Evolutionary conservation across 1,140 invertebrate species (phyloP).

Genomic region (Pollicipes pollicipes): DNA sequence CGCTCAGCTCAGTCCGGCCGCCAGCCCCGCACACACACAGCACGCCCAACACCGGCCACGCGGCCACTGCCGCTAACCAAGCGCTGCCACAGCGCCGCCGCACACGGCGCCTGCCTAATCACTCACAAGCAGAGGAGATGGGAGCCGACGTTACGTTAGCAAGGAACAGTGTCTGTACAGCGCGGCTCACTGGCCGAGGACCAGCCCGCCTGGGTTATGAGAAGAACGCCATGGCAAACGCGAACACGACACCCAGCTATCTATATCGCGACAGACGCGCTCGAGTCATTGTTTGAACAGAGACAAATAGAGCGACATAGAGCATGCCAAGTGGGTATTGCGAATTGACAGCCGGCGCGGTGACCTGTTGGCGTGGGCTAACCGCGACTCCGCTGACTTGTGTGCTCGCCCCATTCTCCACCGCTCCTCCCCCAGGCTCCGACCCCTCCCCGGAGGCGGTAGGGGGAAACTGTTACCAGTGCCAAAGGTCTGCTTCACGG

Average conservation of each 20-base stretch:
- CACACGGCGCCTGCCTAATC: too few relatives aligned
- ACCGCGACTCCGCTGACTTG: too few relatives aligned
- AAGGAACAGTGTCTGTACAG: neutral
- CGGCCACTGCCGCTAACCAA: too few relatives aligned
- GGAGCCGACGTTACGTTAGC: too few relatives aligned
- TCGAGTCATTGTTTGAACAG: neutral
- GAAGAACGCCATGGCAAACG: neutral
- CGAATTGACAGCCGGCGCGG: too few relatives aligned
- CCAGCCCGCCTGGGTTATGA: neutral
- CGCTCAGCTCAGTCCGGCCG: conserved; percentile 7
- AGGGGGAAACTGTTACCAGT: neutral
- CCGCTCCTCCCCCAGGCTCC: neutral
- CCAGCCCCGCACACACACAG: conserved; percentile 4
- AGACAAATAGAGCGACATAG: neutral
- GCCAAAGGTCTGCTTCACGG: neutral
- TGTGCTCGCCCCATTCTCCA: too few relatives aligned
- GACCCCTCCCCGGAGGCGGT: too few relatives aligned
- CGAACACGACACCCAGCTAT: neutral
- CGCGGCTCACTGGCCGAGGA: neutral
- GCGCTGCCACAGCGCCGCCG: too few relatives aligned
- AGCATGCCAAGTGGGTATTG: neutral
- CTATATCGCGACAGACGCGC: neutral
- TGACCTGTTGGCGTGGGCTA: too few relatives aligned
- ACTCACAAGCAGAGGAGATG: too few relatives aligned
- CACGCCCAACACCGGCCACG: too few relatives aligned